These are phyloP conservation scores for Cylloceria caligata DNA, from an alignment of 2,888 invertebrate species.

Conservation along the genomic window DNA sequence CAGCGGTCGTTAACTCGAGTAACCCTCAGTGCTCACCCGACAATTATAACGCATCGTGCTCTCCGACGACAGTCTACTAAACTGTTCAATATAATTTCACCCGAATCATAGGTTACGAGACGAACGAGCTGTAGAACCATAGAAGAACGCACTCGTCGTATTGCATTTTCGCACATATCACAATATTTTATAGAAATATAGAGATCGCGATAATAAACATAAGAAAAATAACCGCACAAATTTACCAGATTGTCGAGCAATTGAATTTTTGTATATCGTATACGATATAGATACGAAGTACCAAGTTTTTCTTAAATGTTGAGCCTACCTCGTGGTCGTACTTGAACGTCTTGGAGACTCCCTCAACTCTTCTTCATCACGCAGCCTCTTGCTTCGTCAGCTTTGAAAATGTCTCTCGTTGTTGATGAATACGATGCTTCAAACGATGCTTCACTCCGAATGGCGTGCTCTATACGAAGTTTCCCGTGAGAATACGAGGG, in stretches of 20 bases:
- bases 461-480: slow-evolving; percentile 53
- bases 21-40: slow-evolving; percentile 4
- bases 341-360: slow-evolving; percentile 36
- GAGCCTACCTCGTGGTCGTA: slow-evolving; percentile 50
- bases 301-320: neutral
- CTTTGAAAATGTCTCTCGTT: slow-evolving; percentile 19
- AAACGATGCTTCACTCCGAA: slow-evolving; percentile 32
- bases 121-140: neutral
- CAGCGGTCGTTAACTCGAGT: slow-evolving; percentile 51
- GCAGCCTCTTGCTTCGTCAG: neutral
- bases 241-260: neutral
- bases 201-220: neutral
- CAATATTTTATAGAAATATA: neutral
- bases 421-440: neutral
- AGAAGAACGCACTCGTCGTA: neutral
- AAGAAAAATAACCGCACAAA: neutral
- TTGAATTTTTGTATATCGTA: neutral
- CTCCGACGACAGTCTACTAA: slow-evolving; percentile 17
- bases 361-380: slow-evolving; percentile 62
- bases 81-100: neutral
- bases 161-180: neutral
- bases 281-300: neutral
- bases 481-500: slow-evolving; percentile 49
- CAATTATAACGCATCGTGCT: slow-evolving; percentile 45
- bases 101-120: slow-evolving; percentile 10